Conservation (phyloP, 2,797 vertebrate species). For the Neomorphus geoffroyi region DNA sequence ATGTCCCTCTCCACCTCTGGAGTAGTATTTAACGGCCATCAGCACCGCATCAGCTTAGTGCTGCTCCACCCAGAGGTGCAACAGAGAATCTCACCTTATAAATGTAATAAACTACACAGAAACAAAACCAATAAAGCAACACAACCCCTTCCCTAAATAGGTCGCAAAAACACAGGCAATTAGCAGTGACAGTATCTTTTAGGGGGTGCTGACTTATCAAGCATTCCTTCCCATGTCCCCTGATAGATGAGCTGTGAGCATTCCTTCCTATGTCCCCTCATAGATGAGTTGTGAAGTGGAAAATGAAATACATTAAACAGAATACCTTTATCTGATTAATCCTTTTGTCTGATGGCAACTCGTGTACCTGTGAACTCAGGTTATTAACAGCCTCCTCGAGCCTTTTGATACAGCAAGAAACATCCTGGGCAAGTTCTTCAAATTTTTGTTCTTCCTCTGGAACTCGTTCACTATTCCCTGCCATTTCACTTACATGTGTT, state of each 20-base stretch:
- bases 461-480: constrained; percentile 56
- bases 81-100: neutral
- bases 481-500: constrained; percentile 37
- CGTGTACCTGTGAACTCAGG: constrained; percentile 64
- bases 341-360: constrained; percentile 76
- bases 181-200: neutral
- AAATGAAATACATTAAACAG: neutral
- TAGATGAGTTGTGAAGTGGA: neutral
- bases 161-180: neutral
- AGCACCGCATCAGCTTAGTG: neutral
- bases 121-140: neutral
- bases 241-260: too few relatives aligned
- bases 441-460: constrained; percentile 76
- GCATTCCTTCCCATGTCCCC: neutral
- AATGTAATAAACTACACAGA: neutral
- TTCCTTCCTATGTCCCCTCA: neutral
- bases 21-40: neutral
- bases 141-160: neutral
- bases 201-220: neutral
- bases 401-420: constrained; percentile 75
- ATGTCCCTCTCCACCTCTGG: neutral
- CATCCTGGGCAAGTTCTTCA: constrained; percentile 67
- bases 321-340: constrained; percentile 82
- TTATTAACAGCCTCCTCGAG: constrained; percentile 75
- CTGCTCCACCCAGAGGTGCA: neutral